phyloP scores from a whole-genome alignment of 2,797 vertebrate species.

The Setipinna tenuifilis region DNA sequence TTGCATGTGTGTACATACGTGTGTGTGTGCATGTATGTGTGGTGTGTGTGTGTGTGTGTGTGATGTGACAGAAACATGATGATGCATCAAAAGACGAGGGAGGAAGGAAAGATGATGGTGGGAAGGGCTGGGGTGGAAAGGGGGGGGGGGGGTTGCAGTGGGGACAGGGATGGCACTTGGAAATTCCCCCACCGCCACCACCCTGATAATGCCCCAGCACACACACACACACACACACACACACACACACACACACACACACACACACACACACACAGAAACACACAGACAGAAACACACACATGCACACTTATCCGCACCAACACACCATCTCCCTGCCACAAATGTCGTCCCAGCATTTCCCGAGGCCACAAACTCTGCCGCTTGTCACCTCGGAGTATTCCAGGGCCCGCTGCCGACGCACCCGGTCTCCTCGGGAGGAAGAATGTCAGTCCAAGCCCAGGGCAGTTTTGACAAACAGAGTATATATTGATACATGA shows the following conservation, averaged over 20 bases:
- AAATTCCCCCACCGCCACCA: slow-evolving; percentile 63
- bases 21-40: too few relatives aligned
- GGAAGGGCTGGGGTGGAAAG: background rate
- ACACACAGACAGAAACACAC: background rate
- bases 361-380: slow-evolving; percentile 96
- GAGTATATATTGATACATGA: slow-evolving; percentile 99
- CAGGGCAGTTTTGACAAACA: slow-evolving; percentile 99
- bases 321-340: slow-evolving; percentile 59
- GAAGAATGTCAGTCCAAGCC: slow-evolving; percentile 99
- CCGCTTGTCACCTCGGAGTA: slow-evolving; percentile 98
- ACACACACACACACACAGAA: slow-evolving; percentile 56
- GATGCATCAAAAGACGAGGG: slow-evolving; percentile 67
- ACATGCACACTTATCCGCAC: slow-evolving; percentile 35
- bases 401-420: slow-evolving; percentile 85
- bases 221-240: background rate
- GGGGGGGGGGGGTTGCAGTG: slow-evolving; percentile 6
- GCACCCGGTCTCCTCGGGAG: slow-evolving; percentile 85
- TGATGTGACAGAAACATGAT: slow-evolving; percentile 62
- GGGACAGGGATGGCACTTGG: slow-evolving; percentile 82
- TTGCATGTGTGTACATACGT: background rate
- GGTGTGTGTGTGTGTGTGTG: too few relatives aligned
- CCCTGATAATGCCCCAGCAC: slow-evolving; percentile 9
- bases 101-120: background rate
- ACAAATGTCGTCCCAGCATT: slow-evolving; percentile 69
- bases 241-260: slow-evolving; percentile 11